These are phyloP conservation scores for Coboldia fuscipes DNA, from an alignment of 1,140 invertebrate genomes.

Conservation along the genomic window DNA sequence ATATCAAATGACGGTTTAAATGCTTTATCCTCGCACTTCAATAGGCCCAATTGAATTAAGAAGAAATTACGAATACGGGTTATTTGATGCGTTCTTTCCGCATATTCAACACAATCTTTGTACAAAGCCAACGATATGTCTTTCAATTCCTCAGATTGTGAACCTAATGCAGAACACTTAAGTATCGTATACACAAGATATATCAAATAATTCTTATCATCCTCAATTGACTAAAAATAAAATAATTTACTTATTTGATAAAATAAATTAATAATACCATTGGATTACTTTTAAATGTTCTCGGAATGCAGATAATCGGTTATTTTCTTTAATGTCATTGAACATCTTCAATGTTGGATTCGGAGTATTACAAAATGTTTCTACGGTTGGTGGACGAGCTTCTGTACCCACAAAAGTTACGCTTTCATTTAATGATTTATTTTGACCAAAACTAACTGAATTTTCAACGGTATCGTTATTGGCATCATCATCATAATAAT, in stretches of 20 bases:
- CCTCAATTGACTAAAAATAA: conserved; percentile 11
- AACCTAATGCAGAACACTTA: conserved; percentile 33
- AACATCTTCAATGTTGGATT: conserved; percentile 13
- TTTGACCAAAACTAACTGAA: no score
- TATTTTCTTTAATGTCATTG: conserved; percentile 8
- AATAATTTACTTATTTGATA: background rate
- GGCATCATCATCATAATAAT: conserved; percentile 19
- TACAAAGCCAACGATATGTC: conserved; percentile 30
- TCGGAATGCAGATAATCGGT: conserved; percentile 18
- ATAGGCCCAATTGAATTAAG: conserved; percentile 40
- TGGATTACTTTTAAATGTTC: conserved; percentile 12
- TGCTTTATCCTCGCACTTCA: conserved; percentile 38
- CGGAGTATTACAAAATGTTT: conserved; percentile 14
- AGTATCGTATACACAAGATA: conserved; percentile 27
- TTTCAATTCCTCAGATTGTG: conserved; percentile 26
- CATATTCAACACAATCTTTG: conserved; percentile 31
- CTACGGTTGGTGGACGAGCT: conserved; percentile 6
- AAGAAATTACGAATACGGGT: conserved; percentile 36
- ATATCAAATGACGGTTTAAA: conserved; percentile 31
- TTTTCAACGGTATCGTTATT: conserved; percentile 13
- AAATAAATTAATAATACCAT: conserved; percentile 1
- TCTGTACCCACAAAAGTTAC: conserved; percentile 5
- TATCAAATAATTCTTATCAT: conserved; percentile 22
- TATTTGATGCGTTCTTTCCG: conserved; percentile 18
- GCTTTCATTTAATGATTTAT: conserved; percentile 9